Conservation (phyloP, 2,888 invertebrate species). For the Andrena hattorfiana region DNA sequence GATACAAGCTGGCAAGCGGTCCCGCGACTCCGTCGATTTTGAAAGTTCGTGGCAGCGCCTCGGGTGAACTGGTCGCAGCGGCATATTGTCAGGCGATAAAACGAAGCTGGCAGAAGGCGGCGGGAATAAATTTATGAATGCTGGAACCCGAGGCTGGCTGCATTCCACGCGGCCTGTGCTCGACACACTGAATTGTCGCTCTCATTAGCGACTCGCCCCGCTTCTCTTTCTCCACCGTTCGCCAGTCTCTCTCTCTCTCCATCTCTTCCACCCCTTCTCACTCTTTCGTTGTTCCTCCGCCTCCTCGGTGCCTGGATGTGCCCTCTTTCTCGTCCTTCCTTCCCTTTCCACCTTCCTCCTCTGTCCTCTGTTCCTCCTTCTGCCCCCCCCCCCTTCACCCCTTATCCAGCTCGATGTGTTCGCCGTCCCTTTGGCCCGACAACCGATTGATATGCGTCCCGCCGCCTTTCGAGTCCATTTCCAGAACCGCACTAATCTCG, state of each 20-base stretch:
- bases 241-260: constrained; percentile 26
- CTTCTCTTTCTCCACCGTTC: constrained; percentile 62
- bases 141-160: constrained; percentile 79
- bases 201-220: constrained; percentile 80
- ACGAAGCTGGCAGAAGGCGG: constrained; percentile 78
- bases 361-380: constrained; percentile 3
- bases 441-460: constrained; percentile 82
- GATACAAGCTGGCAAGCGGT: neutral
- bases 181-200: constrained; percentile 83
- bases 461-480: constrained; percentile 79
- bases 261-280: constrained; percentile 7
- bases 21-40: constrained; percentile 58
- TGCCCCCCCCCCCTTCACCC: constrained; percentile 32
- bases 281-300: neutral
- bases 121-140: constrained; percentile 83
- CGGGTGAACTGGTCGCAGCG: constrained; percentile 69
- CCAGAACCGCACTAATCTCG: constrained; percentile 80
- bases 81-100: constrained; percentile 81
- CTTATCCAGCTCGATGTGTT: constrained; percentile 9
- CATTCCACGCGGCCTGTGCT: constrained; percentile 81
- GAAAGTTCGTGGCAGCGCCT: constrained; percentile 62
- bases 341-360: constrained; percentile 28
- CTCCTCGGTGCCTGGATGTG: neutral
- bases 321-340: constrained; percentile 11
- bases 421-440: constrained; percentile 58